phyloP scores from a whole-genome alignment of 2,888 invertebrate genomes.

The Archips crataeganus region DNA sequence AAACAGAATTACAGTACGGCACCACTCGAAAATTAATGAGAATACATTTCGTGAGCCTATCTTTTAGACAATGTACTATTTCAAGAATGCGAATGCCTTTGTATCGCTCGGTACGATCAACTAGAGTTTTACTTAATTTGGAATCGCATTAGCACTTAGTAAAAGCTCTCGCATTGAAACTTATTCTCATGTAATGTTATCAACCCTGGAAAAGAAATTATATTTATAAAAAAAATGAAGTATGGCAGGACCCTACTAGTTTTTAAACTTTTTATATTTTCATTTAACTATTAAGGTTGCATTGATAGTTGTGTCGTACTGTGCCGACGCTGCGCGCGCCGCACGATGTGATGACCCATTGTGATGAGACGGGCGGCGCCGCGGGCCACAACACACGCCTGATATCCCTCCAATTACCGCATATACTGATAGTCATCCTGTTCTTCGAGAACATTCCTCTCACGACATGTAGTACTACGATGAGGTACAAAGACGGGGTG shows the following conservation, averaged over 20 bases:
- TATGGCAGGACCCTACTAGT: neutral
- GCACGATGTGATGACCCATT: slow-evolving; percentile 31
- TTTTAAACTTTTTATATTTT: neutral
- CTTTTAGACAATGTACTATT: neutral
- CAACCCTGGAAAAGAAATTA: neutral
- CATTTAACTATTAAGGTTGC: neutral
- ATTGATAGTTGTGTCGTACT: neutral
- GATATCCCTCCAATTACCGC: neutral
- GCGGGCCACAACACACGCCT: slow-evolving; percentile 5
- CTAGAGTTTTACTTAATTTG: no score
- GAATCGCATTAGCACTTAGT: neutral
- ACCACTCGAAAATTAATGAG: neutral
- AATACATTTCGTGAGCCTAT: neutral
- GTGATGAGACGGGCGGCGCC: slow-evolving; percentile 32
- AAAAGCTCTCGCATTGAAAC: neutral
- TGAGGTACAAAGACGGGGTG: no score
- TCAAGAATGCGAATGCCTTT: no score
- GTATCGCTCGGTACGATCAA: no score
- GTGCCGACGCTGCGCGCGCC: slow-evolving; percentile 19
- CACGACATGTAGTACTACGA: no score
- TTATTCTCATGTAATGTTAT: neutral
- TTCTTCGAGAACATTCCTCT: neutral
- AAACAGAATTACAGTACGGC: neutral
- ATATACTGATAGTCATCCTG: neutral
- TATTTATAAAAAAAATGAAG: neutral